Percentiles rank a stretch among this genome's conserved stretches.
Conservation (phyloP, 2,888 invertebrate species). For the Brachyptera putata region DNA sequence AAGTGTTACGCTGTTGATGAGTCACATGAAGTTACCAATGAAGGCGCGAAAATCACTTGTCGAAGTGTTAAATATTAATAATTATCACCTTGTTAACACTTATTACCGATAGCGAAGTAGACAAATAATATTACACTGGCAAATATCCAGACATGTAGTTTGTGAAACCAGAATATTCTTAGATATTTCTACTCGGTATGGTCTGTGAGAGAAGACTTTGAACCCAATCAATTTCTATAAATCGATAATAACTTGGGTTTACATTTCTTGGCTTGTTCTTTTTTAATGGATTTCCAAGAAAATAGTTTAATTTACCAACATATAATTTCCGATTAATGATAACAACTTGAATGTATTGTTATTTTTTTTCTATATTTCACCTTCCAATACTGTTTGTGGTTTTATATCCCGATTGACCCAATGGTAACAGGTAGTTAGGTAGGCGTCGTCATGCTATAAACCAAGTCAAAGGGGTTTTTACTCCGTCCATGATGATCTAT, state of each 20-base stretch:
- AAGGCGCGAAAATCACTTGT: background rate
- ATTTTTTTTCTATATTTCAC: no score
- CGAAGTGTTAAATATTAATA: background rate
- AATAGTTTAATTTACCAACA: constrained; percentile 10
- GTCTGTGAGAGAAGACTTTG: no score
- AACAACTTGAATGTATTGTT: constrained; percentile 5
- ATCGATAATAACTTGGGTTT: no score
- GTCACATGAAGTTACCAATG: no score
- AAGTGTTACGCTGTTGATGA: no score
- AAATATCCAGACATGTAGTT: background rate
- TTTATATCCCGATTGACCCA: background rate
- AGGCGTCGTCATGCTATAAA: constrained; percentile 9
- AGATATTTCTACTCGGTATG: no score
- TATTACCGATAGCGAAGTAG: background rate
- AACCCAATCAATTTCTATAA: no score
- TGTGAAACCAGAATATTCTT: no score
- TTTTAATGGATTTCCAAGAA: no score
- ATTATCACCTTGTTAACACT: background rate
- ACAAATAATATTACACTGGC: background rate
- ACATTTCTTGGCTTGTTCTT: no score
- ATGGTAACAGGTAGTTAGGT: constrained; percentile 3
- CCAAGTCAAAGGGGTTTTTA: background rate
- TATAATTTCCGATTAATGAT: constrained; percentile 15
- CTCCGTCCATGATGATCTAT: background rate
- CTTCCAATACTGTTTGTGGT: constrained; percentile 8